A percentile compares a stretch with the other conserved stretches of the same genome.
Evolutionary conservation across 1,140 invertebrate species (phyloP).

Genomic region (Augochlora pura): DNA sequence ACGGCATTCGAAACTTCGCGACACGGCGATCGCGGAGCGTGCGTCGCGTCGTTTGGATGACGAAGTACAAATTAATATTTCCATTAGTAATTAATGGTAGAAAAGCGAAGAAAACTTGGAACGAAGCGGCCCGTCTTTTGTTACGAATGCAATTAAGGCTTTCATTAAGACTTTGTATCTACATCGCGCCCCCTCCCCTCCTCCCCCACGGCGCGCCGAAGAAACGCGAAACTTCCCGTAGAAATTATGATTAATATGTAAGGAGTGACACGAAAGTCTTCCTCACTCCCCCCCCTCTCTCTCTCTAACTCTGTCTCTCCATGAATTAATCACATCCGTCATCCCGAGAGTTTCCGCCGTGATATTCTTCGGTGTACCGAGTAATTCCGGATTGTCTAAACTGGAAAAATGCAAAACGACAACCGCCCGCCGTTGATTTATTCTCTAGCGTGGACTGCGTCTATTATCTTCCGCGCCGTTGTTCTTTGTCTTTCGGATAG

Average conservation of each 20-base stretch:
- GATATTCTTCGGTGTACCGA: background rate
- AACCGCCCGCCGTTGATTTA: too few species aligned
- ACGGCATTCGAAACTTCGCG: too few species aligned
- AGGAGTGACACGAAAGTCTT: background rate
- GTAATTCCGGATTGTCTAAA: background rate
- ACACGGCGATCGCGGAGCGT: too few species aligned
- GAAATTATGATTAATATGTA: constrained; percentile 7
- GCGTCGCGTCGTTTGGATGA: too few species aligned
- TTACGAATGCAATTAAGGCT: background rate
- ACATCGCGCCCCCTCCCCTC: too few species aligned
- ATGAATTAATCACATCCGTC: background rate
- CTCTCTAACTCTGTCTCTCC: too few species aligned
- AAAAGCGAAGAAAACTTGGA: background rate
- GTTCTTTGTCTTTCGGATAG: too few species aligned
- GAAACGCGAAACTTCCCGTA: background rate
- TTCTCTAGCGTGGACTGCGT: too few species aligned
- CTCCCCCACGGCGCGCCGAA: background rate
- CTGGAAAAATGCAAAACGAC: too few species aligned
- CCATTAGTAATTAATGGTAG: background rate
- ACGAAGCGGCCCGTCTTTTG: background rate
- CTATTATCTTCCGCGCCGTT: too few species aligned
- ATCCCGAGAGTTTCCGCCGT: background rate
- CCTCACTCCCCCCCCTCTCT: too few species aligned
- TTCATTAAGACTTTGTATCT: constrained; percentile 3
- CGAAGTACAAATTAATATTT: background rate